Evolutionary conservation across 2,888 invertebrate genomes (phyloP).

Genomic region (Empis stercorea): DNA sequence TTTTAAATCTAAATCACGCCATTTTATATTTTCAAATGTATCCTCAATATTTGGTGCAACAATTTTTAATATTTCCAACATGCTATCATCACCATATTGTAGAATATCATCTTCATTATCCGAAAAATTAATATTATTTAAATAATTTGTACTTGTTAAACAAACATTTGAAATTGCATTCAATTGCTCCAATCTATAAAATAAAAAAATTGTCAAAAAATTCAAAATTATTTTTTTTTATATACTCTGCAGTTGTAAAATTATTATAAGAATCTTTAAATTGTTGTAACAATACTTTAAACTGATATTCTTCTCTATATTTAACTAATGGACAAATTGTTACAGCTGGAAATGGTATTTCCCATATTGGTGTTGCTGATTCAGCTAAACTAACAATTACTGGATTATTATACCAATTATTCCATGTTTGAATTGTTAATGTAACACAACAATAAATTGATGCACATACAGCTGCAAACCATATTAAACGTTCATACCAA

Average conservation of each 20-base stretch:
- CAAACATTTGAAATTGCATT: background rate
- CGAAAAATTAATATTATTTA: background rate
- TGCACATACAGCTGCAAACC: constrained; percentile 41
- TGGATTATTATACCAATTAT: constrained; percentile 49
- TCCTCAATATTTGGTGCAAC: background rate
- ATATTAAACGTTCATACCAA: constrained; percentile 23
- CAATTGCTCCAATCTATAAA: background rate
- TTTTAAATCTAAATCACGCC: constrained; percentile 18
- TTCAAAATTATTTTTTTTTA: background rate
- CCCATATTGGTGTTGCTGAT: constrained; percentile 39
- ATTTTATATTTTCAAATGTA: constrained; percentile 1
- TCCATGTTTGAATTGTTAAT: constrained; percentile 44
- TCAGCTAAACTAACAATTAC: constrained; percentile 56
- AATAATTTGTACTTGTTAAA: background rate
- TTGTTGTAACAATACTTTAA: too few species aligned
- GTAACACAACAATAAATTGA: constrained; percentile 42
- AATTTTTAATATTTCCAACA: background rate
- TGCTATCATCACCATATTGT: background rate
- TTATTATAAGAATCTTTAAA: too few species aligned
- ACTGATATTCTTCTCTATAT: constrained; percentile 27
- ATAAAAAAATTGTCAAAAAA: too few species aligned
- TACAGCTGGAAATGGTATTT: constrained; percentile 46
- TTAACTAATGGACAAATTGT: constrained; percentile 51
- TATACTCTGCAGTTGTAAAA: background rate
- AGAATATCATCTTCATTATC: background rate